Evolutionary conservation across 2,797 vertebrate species (phyloP).

Genomic region (Thamnophis elegans): DNA sequence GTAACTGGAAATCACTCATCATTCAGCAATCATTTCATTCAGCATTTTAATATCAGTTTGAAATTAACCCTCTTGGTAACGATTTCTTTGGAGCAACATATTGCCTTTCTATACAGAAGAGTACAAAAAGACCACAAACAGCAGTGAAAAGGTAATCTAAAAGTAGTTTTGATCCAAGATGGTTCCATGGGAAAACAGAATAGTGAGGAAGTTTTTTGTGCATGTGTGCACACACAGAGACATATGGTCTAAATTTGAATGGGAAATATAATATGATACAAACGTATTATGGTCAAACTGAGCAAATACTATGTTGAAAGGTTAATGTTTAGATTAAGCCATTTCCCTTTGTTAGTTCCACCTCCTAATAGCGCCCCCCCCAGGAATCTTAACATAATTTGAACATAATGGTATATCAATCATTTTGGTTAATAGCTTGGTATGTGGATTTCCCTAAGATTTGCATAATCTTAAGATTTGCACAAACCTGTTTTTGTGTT

Average conservation of each 20-base stretch:
- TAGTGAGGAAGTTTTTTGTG: not conserved
- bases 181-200: not conserved
- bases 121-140: not conserved
- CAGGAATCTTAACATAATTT: not conserved
- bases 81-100: not conserved
- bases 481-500: not conserved
- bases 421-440: not conserved
- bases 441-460: not conserved
- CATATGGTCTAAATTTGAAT: not conserved
- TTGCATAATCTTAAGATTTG: not conserved
- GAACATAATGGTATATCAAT: not conserved
- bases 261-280: not conserved
- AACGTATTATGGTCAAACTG: conserved; percentile 2
- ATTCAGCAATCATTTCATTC: not conserved
- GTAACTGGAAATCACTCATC: not conserved
- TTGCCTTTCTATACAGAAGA: not conserved
- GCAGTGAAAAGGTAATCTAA: not conserved
- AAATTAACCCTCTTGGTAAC: not conserved
- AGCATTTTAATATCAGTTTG: not conserved
- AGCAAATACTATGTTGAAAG: not conserved
- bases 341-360: not conserved
- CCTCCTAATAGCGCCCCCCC: not conserved
- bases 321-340: not conserved
- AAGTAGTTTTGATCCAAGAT: not conserved
- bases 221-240: not conserved